Base-by-base conservation (phyloP, 2,888 invertebrate genomes). In the Ypsolopha scabrella region DNA sequence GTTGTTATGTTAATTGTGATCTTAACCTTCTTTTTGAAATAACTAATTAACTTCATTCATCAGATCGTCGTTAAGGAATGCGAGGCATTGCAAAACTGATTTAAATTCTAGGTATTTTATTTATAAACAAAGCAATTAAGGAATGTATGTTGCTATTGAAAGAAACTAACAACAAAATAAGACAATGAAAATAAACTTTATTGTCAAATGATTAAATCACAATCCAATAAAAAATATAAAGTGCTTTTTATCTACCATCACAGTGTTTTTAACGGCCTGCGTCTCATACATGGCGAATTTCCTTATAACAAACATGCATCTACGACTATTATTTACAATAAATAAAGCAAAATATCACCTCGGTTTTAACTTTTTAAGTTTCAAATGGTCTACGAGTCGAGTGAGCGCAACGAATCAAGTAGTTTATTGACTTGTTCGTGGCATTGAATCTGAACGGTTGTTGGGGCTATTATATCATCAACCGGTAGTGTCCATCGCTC, bases 361-460 rank as follows among this genome's bases (percentile, higher is more conserved):
- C 24, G 24, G 24, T 24, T 24, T 24, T 24, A 24, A 24, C 24
- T 24, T 24, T 24, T 24, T 24, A 24, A 24, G 24, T 24, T 24
- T 4, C 24, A 24, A 24, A 24, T 24, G 24, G 4, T 24, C 24
- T 4, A 24, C 24, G 24, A 24, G 24, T 24, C 24, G 24, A 4
- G 24, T 24, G 24, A 24, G 24, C 24, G 24, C 24, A 24, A 4
- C 24, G 24, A 24, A 24, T 24, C 24, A 24, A 24, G 24, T 75
- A 76, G 85, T 82, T 80, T 82, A 72, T 83, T 82, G 82, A 85
- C 82, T 77, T 78, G 67, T 75, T 74, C 72, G 67, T 77, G 83
- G 82, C 85, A 83, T 82, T 85, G 85, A 82, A 81, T 73, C 71
- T 76, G 81, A 83, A 75, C 72, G 57, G 59, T 55, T 62, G 24